Evolutionary conservation across 1,140 invertebrate species (phyloP).

Genomic region (Tetramorium parvispinum): DNA sequence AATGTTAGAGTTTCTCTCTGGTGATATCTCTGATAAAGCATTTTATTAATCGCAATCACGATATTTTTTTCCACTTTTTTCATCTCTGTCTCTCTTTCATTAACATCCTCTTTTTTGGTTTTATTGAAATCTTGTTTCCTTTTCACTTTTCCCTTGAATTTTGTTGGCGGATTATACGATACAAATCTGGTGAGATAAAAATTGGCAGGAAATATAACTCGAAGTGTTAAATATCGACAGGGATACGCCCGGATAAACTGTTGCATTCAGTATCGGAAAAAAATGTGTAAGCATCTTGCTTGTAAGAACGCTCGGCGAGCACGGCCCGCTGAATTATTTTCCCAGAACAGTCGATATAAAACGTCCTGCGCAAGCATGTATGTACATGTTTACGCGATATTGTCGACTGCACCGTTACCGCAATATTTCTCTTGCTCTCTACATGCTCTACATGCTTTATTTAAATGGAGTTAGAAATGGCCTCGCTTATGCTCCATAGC

Average conservation of each 20-base stretch:
- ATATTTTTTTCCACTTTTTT: too few species aligned
- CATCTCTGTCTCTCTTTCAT: neutral
- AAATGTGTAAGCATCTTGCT: conserved; percentile 11
- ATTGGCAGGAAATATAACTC: neutral
- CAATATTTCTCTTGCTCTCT: conserved; percentile 42
- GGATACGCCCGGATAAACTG: neutral
- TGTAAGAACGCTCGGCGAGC: neutral
- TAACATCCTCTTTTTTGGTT: neutral
- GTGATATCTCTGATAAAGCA: too few species aligned
- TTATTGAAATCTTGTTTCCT: neutral
- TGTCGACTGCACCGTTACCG: conserved; percentile 36
- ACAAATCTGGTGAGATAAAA: neutral
- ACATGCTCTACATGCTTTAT: conserved; percentile 24
- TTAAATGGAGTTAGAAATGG: conserved; percentile 26
- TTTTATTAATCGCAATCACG: too few species aligned
- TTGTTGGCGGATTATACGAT: neutral
- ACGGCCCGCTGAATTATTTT: conserved; percentile 38
- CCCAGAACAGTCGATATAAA: conserved; percentile 31
- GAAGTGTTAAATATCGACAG: neutral
- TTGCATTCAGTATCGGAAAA: neutral
- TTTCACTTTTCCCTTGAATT: neutral
- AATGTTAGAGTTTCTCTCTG: too few species aligned
- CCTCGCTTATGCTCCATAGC: neutral
- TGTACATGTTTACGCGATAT: conserved; percentile 34
- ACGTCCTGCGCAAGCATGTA: neutral